Conservation (phyloP, 2,797 vertebrate genomes). For the Gymnothorax javanicus region DNA sequence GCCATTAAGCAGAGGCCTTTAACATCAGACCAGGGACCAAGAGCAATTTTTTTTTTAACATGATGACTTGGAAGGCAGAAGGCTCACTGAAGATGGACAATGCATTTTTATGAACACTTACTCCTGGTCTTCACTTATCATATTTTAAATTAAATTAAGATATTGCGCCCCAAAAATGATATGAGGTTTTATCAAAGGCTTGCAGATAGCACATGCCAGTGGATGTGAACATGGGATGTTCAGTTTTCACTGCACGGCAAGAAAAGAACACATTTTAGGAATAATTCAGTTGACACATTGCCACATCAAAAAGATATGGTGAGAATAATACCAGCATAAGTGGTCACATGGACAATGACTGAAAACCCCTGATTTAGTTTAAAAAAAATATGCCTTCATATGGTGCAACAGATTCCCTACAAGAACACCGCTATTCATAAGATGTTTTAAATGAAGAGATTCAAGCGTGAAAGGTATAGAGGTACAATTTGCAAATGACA, state of each 20-base stretch:
- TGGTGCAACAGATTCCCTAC: neutral
- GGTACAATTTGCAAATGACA: slow-evolving; percentile 48
- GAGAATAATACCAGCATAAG: too few relatives aligned
- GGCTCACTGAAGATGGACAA: neutral
- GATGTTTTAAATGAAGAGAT: neutral
- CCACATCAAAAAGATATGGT: too few relatives aligned
- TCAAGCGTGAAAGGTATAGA: slow-evolving; percentile 37
- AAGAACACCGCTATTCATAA: neutral
- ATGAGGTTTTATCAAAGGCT: neutral
- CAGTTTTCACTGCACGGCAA: too few relatives aligned
- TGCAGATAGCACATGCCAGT: neutral
- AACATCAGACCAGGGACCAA: neutral
- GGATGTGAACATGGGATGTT: too few relatives aligned
- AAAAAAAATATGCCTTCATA: neutral
- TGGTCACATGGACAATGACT: too few relatives aligned
- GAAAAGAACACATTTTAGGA: too few relatives aligned
- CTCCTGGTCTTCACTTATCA: neutral
- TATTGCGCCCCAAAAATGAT: neutral
- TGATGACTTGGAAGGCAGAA: neutral
- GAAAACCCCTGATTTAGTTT: too few relatives aligned
- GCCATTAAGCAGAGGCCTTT: neutral
- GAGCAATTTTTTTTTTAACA: neutral
- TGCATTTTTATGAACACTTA: neutral
- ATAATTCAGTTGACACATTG: too few relatives aligned
- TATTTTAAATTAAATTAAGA: neutral